Evolutionary conservation across 2,113 vertebrate genomes (phyloP).

Genomic region (Holacanthus passer): DNA sequence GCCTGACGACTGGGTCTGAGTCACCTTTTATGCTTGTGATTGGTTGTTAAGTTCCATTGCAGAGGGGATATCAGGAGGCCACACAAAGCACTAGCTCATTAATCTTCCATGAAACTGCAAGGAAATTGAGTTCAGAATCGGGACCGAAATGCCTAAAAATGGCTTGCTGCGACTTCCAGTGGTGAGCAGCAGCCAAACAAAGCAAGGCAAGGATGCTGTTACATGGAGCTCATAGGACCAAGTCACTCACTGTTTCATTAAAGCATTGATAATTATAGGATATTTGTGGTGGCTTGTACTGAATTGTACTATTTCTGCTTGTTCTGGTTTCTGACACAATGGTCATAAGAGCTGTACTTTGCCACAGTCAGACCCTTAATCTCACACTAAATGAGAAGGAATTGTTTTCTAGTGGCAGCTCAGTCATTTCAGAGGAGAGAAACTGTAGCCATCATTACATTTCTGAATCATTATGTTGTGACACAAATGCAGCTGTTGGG

Average conservation of each 20-base stretch:
- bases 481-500: neutral
- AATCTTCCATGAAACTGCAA: conserved; percentile 75
- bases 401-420: conserved; percentile 1
- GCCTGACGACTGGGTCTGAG: conserved; percentile 60
- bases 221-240: conserved; percentile 14
- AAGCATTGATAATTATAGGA: conserved; percentile 44
- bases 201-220: conserved; percentile 18
- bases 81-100: conserved; percentile 76
- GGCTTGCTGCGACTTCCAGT: conserved; percentile 21
- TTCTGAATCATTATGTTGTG: neutral
- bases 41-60: conserved; percentile 72
- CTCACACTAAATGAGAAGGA: too few relatives aligned
- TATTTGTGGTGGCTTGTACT: neutral
- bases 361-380: conserved; percentile 3
- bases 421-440: conserved; percentile 1
- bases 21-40: conserved; percentile 74
- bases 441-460: neutral
- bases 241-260: conserved; percentile 21
- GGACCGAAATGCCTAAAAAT: conserved; percentile 63
- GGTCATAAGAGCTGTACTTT: neutral
- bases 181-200: conserved; percentile 34
- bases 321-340: conserved; percentile 16
- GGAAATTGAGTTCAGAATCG: conserved; percentile 75
- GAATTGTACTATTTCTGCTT: conserved; percentile 9
- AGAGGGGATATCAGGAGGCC: conserved; percentile 66